Evolutionary conservation across 2,113 vertebrate genomes (phyloP).

Genomic region (Phylloscopus trochilus): DNA sequence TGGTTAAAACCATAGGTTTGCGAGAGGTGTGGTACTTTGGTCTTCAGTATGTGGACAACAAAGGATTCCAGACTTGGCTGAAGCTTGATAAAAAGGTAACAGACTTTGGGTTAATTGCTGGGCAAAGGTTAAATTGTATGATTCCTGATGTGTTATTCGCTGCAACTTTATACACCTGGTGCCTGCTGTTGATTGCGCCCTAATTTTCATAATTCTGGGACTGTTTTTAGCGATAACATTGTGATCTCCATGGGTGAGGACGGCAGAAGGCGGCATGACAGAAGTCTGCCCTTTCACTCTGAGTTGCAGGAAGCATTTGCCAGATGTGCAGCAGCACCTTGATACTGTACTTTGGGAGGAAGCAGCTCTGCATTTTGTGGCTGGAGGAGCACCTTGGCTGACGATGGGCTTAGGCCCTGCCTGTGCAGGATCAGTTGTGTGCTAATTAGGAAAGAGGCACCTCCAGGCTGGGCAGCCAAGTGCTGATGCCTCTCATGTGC

Average conservation of each 20-base stretch:
- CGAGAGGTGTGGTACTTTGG: conserved; percentile 97
- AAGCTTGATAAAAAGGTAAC: conserved; percentile 97
- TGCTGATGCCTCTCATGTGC: neutral
- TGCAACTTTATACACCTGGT: neutral
- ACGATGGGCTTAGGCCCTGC: neutral
- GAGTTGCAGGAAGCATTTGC: neutral
- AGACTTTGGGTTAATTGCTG: neutral
- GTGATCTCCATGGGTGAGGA: neutral
- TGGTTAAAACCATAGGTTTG: conserved; percentile 94
- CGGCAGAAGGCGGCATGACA: neutral
- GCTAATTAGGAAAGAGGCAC: neutral
- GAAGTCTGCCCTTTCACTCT: neutral
- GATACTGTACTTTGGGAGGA: neutral
- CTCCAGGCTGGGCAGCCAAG: neutral
- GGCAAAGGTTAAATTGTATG: neutral
- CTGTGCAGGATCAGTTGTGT: neutral
- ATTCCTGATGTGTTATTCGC: neutral
- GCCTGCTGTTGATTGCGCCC: neutral
- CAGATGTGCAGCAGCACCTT: neutral
- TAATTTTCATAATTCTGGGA: neutral
- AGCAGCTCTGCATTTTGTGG: neutral
- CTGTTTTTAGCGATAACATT: neutral
- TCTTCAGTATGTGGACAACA: conserved; percentile 89
- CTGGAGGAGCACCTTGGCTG: neutral
- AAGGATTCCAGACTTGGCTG: conserved; percentile 92